These are phyloP conservation scores for Danionella dracula DNA, from an alignment of 2,797 vertebrate genomes.

Conservation along the genomic window DNA sequence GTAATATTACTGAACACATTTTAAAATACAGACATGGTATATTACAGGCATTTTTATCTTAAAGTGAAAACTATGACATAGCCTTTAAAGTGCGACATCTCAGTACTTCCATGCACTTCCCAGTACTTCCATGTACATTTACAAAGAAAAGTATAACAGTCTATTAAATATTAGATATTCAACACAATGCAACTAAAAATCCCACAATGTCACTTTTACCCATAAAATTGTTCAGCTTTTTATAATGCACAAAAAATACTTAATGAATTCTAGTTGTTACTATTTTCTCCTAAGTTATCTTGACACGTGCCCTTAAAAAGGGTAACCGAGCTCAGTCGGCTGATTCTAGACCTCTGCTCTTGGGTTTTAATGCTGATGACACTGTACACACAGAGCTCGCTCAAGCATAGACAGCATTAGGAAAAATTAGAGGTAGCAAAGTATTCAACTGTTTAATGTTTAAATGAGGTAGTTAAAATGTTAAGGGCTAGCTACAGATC, in stretches of 20 bases:
- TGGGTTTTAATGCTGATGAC: slow-evolving; percentile 63
- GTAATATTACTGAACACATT: no score
- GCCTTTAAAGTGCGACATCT: no score
- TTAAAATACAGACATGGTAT: no score
- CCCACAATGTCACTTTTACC: slow-evolving; percentile 74
- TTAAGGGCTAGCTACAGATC: no score
- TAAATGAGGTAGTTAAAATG: slow-evolving; percentile 3
- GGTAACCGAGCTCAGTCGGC: slow-evolving; percentile 76
- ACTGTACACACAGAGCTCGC: slow-evolving; percentile 45
- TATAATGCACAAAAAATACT: slow-evolving; percentile 60
- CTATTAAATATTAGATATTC: no score
- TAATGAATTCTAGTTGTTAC: slow-evolving; percentile 68
- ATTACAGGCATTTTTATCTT: no score
- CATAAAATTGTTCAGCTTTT: slow-evolving; percentile 62
- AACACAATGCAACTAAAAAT: no score
- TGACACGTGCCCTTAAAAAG: slow-evolving; percentile 76
- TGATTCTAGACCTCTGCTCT: slow-evolving; percentile 69
- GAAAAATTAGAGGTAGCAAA: no score
- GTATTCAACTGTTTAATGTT: slow-evolving; percentile 19
- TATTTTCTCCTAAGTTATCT: slow-evolving; percentile 58
- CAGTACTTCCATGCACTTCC: no score
- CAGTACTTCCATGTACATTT: no score
- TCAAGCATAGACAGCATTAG: slow-evolving; percentile 60
- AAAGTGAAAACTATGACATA: no score
- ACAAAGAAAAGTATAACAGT: no score